phyloP scores from a whole-genome alignment of 2,888 invertebrate species.

The Xanthorhoe designata region DNA sequence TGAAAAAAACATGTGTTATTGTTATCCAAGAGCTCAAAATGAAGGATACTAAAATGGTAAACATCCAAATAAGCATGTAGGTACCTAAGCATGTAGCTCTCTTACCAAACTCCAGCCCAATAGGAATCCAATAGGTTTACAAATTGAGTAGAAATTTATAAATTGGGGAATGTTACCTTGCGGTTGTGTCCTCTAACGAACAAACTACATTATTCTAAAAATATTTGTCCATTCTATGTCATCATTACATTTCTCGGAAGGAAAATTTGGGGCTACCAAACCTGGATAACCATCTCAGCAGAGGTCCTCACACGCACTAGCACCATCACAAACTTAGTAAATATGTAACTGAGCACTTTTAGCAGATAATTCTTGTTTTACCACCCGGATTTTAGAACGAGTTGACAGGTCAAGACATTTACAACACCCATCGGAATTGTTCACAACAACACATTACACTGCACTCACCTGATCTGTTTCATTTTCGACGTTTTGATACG shows the following conservation, averaged over 20 bases:
- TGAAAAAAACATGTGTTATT: neutral
- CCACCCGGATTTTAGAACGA: conserved; percentile 78
- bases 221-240: conserved; percentile 82
- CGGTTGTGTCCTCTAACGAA: conserved; percentile 75
- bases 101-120: conserved; percentile 45
- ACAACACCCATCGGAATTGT: conserved; percentile 74
- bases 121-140: conserved; percentile 52
- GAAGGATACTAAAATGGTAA: conserved; percentile 60
- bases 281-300: conserved; percentile 22
- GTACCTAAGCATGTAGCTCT: conserved; percentile 52
- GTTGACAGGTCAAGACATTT: conserved; percentile 81
- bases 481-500: conserved; percentile 83
- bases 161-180: conserved; percentile 66
- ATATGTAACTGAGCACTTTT: conserved; percentile 49
- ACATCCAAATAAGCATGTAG: conserved; percentile 53
- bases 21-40: conserved; percentile 44
- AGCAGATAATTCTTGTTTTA: conserved; percentile 59
- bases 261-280: conserved; percentile 37
- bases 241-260: conserved; percentile 49
- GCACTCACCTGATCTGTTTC: conserved; percentile 81
- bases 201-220: conserved; percentile 83
- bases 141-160: conserved; percentile 51
- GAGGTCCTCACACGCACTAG: conserved; percentile 15
- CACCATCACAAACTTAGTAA: conserved; percentile 25
- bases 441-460: conserved; percentile 65